Evolutionary conservation across 2,113 vertebrate genomes (phyloP).

Genomic region (Seriola aureovittata): DNA sequence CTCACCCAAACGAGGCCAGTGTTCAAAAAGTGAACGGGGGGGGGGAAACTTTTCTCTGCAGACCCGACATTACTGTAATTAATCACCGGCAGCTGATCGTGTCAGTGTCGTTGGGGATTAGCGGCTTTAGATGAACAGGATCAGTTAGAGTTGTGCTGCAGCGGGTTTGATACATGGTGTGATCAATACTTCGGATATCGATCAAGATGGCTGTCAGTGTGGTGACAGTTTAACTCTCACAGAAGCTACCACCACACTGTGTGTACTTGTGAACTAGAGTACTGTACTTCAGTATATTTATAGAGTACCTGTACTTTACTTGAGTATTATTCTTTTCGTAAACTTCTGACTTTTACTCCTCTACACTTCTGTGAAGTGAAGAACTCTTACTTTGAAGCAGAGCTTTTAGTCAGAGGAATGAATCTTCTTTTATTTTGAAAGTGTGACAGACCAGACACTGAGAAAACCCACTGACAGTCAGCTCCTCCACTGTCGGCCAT

Average conservation of each 20-base stretch:
- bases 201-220: conserved; percentile 48
- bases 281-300: no score
- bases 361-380: no score
- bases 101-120: conserved; percentile 28
- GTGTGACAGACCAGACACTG: no score
- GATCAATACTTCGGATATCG: conserved; percentile 30
- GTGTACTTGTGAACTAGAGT: no score
- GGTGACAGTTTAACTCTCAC: conserved; percentile 4
- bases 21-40: conserved; percentile 16
- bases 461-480: no score
- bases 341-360: no score
- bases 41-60: background rate
- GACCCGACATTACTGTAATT: conserved; percentile 7
- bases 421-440: no score
- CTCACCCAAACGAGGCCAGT: conserved; percentile 30
- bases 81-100: conserved; percentile 2
- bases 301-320: no score
- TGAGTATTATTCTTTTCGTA: no score
- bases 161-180: conserved; percentile 31
- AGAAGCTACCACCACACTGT: background rate
- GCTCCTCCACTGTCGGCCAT: no score
- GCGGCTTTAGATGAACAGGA: conserved; percentile 19
- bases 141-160: conserved; percentile 18
- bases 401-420: no score
- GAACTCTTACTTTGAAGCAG: no score